Evolutionary conservation across 2,113 vertebrate species (phyloP).

Genomic region (Aspidoscelis tigris): DNA sequence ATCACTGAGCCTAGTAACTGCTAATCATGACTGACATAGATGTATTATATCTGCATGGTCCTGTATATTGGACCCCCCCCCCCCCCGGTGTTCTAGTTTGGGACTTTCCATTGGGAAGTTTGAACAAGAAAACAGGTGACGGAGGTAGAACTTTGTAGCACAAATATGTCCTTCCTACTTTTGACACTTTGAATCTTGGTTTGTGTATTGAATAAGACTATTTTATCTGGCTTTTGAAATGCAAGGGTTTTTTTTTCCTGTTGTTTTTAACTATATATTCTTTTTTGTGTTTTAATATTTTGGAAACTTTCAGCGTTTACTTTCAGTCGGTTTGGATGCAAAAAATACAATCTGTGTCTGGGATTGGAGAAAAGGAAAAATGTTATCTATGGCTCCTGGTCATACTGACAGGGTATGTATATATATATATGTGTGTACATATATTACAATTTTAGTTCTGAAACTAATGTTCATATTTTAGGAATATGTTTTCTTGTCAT

Average conservation of each 20-base stretch:
- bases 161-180: not conserved
- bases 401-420: slow-evolving; percentile 95
- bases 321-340: slow-evolving; percentile 97
- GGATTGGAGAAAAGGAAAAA: slow-evolving; percentile 97
- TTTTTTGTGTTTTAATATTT: slow-evolving; percentile 13
- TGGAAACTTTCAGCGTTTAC: slow-evolving; percentile 86
- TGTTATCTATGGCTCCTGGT: slow-evolving; percentile 94
- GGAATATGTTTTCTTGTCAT: slow-evolving; percentile 9
- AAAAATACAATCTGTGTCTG: slow-evolving; percentile 98
- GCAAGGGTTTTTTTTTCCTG: not conserved
- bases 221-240: slow-evolving; percentile 7
- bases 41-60: not conserved
- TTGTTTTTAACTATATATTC: not conserved
- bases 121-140: not conserved
- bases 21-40: not conserved
- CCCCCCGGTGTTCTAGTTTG: not conserved
- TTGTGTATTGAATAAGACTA: not conserved
- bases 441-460: not conserved
- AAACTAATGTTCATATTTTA: fast-evolving
- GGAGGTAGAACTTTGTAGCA: not conserved
- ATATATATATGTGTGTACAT: not conserved
- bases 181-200: not conserved
- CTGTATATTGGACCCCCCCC: not conserved
- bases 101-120: not conserved
- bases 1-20: not conserved